Base-by-base conservation (phyloP, 2,888 invertebrate species). In the Metalampra italica region DNA sequence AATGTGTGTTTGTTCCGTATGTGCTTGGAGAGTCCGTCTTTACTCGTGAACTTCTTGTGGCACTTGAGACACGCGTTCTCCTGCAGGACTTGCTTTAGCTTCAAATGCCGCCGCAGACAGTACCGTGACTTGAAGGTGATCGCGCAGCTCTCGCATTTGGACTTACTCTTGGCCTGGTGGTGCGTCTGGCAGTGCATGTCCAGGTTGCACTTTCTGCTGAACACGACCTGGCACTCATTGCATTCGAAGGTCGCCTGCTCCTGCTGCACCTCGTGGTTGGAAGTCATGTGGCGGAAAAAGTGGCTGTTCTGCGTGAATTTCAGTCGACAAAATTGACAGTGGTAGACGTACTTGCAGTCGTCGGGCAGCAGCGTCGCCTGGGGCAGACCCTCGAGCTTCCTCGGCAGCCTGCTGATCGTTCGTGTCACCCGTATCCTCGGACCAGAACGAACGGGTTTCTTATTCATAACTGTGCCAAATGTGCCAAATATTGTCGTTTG, bases 281-380 rank as follows among this genome's bases (percentile, higher is more conserved):
- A 72, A 50, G 78, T 79, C 87, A 89, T 87, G 61, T 89, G 88
- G 55, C 86, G 84, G 47, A 87, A 88, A 56, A 78, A 88, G 7
- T 85, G 83, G 46, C 80, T 86, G 64, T 88, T 89, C 37, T 86
- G 85, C 0, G 87, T 76, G 51, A 89, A 89, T 55, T 85, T 89
- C 1, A 82, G 50, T 0, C 81, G 68, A 54, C 88, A 89, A 48
- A 80, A 89, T 49, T 88, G 86, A 38, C 88, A 89, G 13, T 79
- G 78, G 63, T 85, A 87, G 0, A 87, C 69, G 40, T 68, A 82
- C 47, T 73, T 77, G 44, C 74, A 69, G 1, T 83, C 76, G 32
- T 86, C 82, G 0, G 65, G 32, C 32, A 9, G 32, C 32, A 9
- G 32, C 32, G 32, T 3, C 3, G 36, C 8, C 0, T 51, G 51